Evolutionary conservation across 2,113 vertebrate species (phyloP).

Genomic region (Piprites chloris): DNA sequence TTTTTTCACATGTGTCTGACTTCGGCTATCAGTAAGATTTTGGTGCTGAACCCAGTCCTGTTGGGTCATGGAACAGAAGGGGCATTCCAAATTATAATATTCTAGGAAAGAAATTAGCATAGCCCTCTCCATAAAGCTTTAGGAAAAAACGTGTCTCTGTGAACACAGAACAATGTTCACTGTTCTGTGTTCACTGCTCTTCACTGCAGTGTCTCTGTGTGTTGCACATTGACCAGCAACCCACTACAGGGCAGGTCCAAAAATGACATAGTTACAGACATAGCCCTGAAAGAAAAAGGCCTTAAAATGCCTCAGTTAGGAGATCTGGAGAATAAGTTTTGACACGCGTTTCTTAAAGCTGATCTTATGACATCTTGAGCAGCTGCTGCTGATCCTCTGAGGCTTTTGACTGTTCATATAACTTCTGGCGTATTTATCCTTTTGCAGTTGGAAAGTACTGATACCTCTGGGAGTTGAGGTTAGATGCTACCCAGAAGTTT

Average conservation of each 20-base stretch:
- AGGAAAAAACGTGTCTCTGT: background rate
- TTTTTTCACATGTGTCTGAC: background rate
- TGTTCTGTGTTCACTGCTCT: fast-evolving
- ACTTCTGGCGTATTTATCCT: background rate
- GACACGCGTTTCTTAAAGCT: background rate
- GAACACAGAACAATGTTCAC: too few species aligned
- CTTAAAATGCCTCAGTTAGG: background rate
- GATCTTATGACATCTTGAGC: background rate
- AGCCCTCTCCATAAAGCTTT: background rate
- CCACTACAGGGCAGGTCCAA: background rate
- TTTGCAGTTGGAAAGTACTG: background rate
- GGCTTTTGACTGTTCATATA: background rate
- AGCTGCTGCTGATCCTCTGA: background rate
- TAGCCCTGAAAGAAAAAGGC: background rate
- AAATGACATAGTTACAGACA: background rate
- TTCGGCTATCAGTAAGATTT: background rate
- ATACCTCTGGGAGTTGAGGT: background rate
- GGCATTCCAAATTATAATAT: background rate
- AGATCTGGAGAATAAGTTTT: background rate
- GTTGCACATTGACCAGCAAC: background rate
- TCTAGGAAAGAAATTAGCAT: background rate
- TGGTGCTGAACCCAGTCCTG: background rate
- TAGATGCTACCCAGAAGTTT: background rate
- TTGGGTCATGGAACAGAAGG: background rate
- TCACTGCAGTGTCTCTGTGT: background rate